Evolutionary conservation across 2,888 invertebrate genomes (phyloP).

Genomic region (Cryptocheilus praepositus): DNA sequence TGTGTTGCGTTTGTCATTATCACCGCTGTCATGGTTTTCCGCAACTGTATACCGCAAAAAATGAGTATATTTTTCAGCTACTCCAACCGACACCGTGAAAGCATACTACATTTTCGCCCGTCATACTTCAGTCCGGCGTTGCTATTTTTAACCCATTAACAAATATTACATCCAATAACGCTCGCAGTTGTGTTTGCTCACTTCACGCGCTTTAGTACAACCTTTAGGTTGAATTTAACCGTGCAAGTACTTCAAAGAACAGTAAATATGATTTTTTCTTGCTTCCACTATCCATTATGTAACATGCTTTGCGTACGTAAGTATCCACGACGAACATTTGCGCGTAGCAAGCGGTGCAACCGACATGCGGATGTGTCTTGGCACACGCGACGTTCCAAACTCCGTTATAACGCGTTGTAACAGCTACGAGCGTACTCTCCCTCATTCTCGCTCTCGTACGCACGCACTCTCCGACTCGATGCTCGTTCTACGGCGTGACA

Average conservation of each 20-base stretch:
- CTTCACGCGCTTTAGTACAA: too few relatives aligned
- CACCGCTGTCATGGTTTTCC: too few relatives aligned
- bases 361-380: constrained; percentile 39
- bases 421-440: not conserved
- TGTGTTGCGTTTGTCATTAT: too few relatives aligned
- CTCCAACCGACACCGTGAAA: too few relatives aligned
- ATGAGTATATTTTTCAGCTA: too few relatives aligned
- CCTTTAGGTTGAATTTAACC: too few relatives aligned
- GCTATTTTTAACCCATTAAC: too few relatives aligned
- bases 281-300: not conserved
- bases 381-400: constrained; percentile 10
- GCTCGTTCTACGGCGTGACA: constrained; percentile 16
- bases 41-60: too few relatives aligned
- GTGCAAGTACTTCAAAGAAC: too few relatives aligned
- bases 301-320: not conserved
- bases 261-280: too few relatives aligned
- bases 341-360: constrained; percentile 25
- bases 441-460: constrained; percentile 1
- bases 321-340: constrained; percentile 19
- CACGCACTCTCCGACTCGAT: not conserved
- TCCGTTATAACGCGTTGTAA: not conserved
- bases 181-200: too few relatives aligned
- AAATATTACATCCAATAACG: too few relatives aligned
- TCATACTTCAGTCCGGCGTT: constrained; percentile 2
- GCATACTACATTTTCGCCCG: not conserved